phyloP scores from a whole-genome alignment of 2,113 vertebrate genomes.

The Fukomys damarensis region DNA sequence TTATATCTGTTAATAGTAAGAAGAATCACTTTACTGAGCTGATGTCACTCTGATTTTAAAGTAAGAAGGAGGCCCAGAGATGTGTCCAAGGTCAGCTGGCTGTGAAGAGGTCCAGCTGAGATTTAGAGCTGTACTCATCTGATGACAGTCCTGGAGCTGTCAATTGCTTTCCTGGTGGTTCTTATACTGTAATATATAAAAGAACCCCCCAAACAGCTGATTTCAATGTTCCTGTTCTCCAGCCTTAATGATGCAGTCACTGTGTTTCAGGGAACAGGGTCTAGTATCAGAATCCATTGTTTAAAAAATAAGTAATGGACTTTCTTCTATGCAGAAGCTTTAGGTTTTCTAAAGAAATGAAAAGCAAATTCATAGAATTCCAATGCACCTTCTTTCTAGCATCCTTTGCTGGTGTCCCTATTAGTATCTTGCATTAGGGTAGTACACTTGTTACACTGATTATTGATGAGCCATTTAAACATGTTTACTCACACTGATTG shows the following conservation, averaged over 20 bases:
- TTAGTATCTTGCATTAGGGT: neutral
- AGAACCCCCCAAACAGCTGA: neutral
- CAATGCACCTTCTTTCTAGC: neutral
- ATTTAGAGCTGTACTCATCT: neutral
- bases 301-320: neutral
- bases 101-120: neutral
- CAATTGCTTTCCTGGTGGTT: neutral
- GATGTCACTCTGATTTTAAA: slow-evolving; percentile 22
- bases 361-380: neutral
- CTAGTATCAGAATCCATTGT: neutral
- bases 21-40: neutral
- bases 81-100: neutral
- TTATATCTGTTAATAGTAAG: neutral
- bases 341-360: neutral
- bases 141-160: neutral
- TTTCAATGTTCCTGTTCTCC: neutral
- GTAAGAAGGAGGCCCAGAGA: neutral
- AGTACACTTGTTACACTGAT: neutral
- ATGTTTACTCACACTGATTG: neutral
- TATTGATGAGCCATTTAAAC: neutral
- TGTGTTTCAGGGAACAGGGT: neutral
- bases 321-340: slow-evolving; percentile 20
- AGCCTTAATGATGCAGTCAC: neutral
- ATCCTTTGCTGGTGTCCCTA: neutral
- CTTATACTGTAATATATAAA: neutral